phyloP scores from a whole-genome alignment of 37 sponge, comb jelly and placozoan species.

The Diacarnus erythraeanus region DNA sequence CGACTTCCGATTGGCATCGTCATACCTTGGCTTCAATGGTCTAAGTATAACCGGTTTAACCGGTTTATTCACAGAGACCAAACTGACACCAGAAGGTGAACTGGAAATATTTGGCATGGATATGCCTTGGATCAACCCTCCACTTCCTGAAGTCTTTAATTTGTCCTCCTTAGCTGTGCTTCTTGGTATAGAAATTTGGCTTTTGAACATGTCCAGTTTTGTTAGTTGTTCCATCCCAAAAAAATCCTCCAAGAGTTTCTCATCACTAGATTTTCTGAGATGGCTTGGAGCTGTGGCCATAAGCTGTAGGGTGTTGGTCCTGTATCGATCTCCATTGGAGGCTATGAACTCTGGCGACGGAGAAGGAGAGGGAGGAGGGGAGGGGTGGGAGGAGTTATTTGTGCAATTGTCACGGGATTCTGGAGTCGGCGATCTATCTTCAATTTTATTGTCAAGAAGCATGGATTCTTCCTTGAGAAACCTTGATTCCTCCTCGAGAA shows the following conservation, averaged over 20 bases:
- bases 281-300: constrained; percentile 21
- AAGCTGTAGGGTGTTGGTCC: constrained; percentile 13
- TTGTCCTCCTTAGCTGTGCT: not conserved
- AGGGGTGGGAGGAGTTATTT: not conserved
- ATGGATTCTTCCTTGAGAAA: constrained; percentile 12
- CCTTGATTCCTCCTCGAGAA: constrained; percentile 11
- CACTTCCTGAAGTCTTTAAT: not conserved
- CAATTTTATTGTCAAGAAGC: not conserved
- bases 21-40: not conserved
- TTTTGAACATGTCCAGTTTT: constrained; percentile 26
- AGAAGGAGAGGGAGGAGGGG: constrained; percentile 6
- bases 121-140: not conserved
- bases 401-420: not conserved
- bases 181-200: not conserved
- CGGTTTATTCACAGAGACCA: not conserved
- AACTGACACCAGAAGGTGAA: not conserved
- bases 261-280: constrained; percentile 24
- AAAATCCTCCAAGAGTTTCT: constrained; percentile 24
- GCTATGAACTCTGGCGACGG: not conserved
- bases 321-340: not conserved
- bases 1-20: not conserved
- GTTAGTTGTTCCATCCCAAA: constrained; percentile 25
- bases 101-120: constrained; percentile 5
- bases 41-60: not conserved
- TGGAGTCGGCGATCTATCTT: constrained; percentile 2